phyloP scores from a whole-genome alignment of 2,797 vertebrate species.

The Trematomus bernacchii region DNA sequence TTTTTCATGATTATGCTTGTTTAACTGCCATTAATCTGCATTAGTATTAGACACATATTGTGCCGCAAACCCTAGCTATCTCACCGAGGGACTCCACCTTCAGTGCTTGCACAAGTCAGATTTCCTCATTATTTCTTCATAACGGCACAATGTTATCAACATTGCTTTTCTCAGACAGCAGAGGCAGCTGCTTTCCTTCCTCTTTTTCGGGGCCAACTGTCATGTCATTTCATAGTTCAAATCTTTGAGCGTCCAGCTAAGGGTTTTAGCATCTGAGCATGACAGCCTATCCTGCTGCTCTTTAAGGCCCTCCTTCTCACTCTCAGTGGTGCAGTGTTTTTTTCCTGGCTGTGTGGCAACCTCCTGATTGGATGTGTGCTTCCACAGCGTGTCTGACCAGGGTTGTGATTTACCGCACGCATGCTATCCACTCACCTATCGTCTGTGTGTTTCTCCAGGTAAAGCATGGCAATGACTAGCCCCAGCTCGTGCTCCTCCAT shows the following conservation, averaged over 20 bases:
- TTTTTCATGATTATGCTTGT: background rate
- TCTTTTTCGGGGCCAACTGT: conserved; percentile 35
- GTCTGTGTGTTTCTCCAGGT: conserved; percentile 37
- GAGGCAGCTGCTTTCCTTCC: conserved; percentile 39
- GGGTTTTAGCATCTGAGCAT: background rate
- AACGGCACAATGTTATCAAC: conserved; percentile 32
- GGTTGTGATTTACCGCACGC: background rate
- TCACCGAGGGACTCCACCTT: conserved; percentile 1
- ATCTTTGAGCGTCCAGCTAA: background rate
- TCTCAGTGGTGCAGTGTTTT: background rate
- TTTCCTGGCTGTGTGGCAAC: background rate
- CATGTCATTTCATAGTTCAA: conserved; percentile 11
- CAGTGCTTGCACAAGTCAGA: conserved; percentile 32
- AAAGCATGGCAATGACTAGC: conserved; percentile 98
- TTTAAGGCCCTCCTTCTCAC: background rate
- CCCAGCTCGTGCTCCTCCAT: conserved; percentile 94
- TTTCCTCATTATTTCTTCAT: conserved; percentile 51
- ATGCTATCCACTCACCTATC: background rate
- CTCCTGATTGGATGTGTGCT: background rate
- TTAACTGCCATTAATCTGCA: background rate
- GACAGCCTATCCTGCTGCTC: background rate
- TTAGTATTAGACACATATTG: background rate
- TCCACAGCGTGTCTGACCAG: background rate
- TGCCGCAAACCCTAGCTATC: background rate
- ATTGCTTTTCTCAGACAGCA: conserved; percentile 3